Evolutionary conservation across 2,888 invertebrate species (phyloP).

Genomic region (Biston betularia): DNA sequence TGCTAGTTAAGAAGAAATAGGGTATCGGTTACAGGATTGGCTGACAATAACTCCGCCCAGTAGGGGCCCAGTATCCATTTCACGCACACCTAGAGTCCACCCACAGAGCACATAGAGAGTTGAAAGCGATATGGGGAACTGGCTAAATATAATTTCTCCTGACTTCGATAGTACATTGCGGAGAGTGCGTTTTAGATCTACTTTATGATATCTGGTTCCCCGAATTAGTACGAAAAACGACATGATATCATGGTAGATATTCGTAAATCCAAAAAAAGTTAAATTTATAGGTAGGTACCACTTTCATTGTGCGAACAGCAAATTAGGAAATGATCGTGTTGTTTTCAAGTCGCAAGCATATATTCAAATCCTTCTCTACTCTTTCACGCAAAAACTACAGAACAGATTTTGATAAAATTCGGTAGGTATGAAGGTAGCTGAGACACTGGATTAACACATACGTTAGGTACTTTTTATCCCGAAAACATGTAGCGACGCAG

Average conservation of each 20-base stretch:
- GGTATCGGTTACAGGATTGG: constrained; percentile 86
- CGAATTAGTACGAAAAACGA: not conserved
- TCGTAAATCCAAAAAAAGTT: too few species aligned
- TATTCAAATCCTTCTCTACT: too few species aligned
- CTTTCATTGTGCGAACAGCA: too few species aligned
- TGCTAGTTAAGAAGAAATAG: constrained; percentile 69
- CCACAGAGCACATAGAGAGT: constrained; percentile 64
- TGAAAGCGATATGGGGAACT: constrained; percentile 56
- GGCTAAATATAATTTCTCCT: not conserved
- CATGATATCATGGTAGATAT: not conserved
- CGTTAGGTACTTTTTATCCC: too few species aligned
- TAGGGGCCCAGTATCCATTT: constrained; percentile 74
- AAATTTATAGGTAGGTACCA: too few species aligned
- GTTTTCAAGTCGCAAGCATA: too few species aligned
- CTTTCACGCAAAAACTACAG: too few species aligned
- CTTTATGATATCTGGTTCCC: not conserved
- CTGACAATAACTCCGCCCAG: constrained; percentile 77
- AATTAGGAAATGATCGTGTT: too few species aligned
- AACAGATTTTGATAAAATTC: too few species aligned
- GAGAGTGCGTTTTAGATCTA: not conserved
- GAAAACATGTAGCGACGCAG: too few species aligned
- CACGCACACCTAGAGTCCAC: constrained; percentile 78
- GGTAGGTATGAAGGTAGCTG: too few species aligned
- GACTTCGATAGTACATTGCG: not conserved
- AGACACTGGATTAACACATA: too few species aligned